Conservation (phyloP, 2,113 vertebrate species). For the Morone saxatilis region DNA sequence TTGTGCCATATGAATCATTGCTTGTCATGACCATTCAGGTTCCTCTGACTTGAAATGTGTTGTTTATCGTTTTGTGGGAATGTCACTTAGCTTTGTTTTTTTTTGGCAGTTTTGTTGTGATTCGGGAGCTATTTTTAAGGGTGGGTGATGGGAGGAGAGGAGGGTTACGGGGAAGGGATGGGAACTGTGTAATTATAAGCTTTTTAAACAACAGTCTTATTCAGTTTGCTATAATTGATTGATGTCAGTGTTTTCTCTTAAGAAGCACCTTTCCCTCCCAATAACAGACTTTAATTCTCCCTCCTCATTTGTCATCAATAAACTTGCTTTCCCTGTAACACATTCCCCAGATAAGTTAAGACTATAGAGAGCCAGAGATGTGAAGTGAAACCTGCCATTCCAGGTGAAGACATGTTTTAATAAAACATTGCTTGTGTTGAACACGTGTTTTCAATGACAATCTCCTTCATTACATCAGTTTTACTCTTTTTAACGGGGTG, state of each 20-base stretch:
- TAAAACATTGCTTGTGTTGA: constrained; percentile 64
- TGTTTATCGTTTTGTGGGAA: constrained; percentile 74
- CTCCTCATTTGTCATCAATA: constrained; percentile 53
- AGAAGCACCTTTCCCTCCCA: constrained; percentile 69
- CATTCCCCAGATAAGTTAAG: constrained; percentile 48
- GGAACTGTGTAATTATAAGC: constrained; percentile 57
- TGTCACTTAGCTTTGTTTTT: constrained; percentile 60
- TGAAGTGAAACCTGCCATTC: constrained; percentile 58
- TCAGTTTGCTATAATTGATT: constrained; percentile 71
- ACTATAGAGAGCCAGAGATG: constrained; percentile 52
- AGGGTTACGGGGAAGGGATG: background rate
- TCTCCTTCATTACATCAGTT: constrained; percentile 31
- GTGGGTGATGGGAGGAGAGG: constrained; percentile 10
- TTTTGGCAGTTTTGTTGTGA: constrained; percentile 65
- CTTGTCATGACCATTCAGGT: constrained; percentile 68
- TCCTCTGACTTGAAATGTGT: constrained; percentile 76
- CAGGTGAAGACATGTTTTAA: constrained; percentile 62
- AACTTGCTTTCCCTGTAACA: constrained; percentile 63
- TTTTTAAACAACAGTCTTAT: constrained; percentile 63
- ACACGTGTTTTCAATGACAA: constrained; percentile 58
- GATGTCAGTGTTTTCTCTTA: constrained; percentile 78
- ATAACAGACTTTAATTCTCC: constrained; percentile 51
- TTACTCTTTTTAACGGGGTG: constrained; percentile 27
- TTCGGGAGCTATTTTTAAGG: constrained; percentile 33
- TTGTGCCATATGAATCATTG: constrained; percentile 73